phyloP scores from a whole-genome alignment of 2,888 invertebrate species.

The Anarsia innoxiella region DNA sequence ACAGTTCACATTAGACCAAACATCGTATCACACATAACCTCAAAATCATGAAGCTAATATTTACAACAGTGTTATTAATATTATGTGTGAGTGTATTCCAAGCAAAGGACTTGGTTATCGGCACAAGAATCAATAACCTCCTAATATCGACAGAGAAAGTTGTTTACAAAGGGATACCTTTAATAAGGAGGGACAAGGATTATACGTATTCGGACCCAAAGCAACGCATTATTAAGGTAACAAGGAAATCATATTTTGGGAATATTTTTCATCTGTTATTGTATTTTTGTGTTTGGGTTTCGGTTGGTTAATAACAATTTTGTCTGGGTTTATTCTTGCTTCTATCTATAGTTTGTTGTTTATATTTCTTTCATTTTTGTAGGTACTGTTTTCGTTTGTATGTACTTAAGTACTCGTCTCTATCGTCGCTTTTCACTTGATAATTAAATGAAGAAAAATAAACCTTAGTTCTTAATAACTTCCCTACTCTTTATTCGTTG shows the following conservation, averaged over 20 bases:
- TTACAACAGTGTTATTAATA: slow-evolving; percentile 34
- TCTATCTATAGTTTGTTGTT: too few species aligned
- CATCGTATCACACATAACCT: slow-evolving; percentile 28
- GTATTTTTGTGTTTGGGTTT: background rate
- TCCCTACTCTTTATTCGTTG: too few species aligned
- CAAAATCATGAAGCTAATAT: slow-evolving; percentile 40
- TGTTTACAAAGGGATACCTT: slow-evolving; percentile 36
- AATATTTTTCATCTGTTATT: background rate
- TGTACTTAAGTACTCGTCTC: too few species aligned
- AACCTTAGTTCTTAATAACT: too few species aligned
- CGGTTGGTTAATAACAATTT: too few species aligned
- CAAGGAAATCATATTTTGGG: slow-evolving; percentile 6
- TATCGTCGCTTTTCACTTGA: too few species aligned
- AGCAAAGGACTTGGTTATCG: slow-evolving; percentile 52
- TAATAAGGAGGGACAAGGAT: slow-evolving; percentile 54
- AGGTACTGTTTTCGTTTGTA: too few species aligned
- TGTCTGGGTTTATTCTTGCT: too few species aligned
- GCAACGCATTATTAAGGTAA: slow-evolving; percentile 56
- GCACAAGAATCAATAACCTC: slow-evolving; percentile 52
- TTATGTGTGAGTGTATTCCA: slow-evolving; percentile 37
- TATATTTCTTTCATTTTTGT: too few species aligned
- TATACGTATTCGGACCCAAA: slow-evolving; percentile 51
- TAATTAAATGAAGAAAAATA: too few species aligned
- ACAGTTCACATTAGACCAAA: slow-evolving; percentile 18
- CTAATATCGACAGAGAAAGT: slow-evolving; percentile 58